A percentile compares a stretch with the other conserved stretches of the same genome.
phyloP scores from a whole-genome alignment of 2,888 invertebrate species.

The Drosophila eohydei region DNA sequence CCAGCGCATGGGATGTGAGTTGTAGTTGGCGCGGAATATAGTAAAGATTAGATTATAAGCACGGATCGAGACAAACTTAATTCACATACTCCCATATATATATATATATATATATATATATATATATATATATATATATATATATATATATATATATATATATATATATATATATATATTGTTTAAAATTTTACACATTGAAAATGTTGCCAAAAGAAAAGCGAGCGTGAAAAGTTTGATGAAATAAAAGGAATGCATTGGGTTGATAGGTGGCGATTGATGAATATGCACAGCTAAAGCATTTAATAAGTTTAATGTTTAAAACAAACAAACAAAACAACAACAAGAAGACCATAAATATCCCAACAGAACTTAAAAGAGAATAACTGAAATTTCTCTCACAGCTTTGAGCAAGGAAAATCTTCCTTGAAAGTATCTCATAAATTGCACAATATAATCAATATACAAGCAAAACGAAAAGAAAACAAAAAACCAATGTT shows the following conservation, averaged over 20 bases:
- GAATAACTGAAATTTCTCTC: neutral
- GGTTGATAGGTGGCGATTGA: slow-evolving; percentile 21
- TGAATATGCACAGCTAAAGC: slow-evolving; percentile 61
- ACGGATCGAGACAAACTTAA: slow-evolving; percentile 38
- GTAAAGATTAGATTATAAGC: slow-evolving; percentile 58
- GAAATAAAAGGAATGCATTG: slow-evolving; percentile 22
- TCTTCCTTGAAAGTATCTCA: slow-evolving; percentile 65
- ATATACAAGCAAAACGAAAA: slow-evolving; percentile 7
- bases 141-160: neutral
- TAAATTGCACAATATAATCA: slow-evolving; percentile 39
- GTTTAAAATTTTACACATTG: slow-evolving; percentile 58
- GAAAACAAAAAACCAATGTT: neutral
- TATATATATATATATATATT: slow-evolving; percentile 29
- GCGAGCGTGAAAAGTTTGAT: slow-evolving; percentile 9
- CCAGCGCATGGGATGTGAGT: slow-evolving; percentile 42
- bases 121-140: no score
- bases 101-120: no score
- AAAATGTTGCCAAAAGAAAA: slow-evolving; percentile 72
- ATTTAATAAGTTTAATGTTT: slow-evolving; percentile 66
- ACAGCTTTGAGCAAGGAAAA: slow-evolving; percentile 13
- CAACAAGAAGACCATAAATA: slow-evolving; percentile 26
- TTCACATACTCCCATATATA: slow-evolving; percentile 17
- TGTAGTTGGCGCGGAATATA: slow-evolving; percentile 27
- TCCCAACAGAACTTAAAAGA: slow-evolving; percentile 24
- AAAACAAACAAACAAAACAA: slow-evolving; percentile 26